Percentiles rank a stretch among this genome's conserved stretches.
phyloP scores from a whole-genome alignment of 2,888 invertebrate species.

The Anthophora plumipes region DNA sequence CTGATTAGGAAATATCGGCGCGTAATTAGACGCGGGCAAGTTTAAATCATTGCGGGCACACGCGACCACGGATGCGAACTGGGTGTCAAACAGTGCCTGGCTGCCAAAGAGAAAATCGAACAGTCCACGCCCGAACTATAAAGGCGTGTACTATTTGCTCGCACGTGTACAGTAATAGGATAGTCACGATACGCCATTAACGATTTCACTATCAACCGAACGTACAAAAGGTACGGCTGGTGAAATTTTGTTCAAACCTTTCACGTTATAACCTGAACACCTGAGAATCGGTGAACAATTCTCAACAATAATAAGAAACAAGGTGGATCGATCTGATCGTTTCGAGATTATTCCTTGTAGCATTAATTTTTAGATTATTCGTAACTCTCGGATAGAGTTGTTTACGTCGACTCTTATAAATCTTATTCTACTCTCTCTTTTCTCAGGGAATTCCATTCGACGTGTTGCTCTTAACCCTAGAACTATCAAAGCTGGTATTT shows the following conservation, averaged over 20 bases:
- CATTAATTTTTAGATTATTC: background rate
- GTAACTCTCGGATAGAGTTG: too few relatives aligned
- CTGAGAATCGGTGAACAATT: background rate
- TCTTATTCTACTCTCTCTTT: constrained; percentile 17
- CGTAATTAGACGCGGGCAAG: constrained; percentile 79
- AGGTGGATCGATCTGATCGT: background rate
- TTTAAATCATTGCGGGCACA: constrained; percentile 71
- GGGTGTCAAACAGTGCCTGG: constrained; percentile 74
- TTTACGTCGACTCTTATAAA: background rate
- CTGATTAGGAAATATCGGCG: constrained; percentile 81
- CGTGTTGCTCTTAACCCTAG: background rate
- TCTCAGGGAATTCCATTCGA: background rate
- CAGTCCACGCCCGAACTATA: constrained; percentile 49
- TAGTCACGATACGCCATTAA: constrained; percentile 41
- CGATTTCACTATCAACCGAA: constrained; percentile 57
- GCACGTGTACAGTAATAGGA: constrained; percentile 25
- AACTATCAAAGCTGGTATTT: too few relatives aligned
- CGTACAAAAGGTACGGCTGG: background rate
- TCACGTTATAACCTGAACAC: background rate
- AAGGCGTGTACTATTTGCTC: constrained; percentile 44
- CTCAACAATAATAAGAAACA: background rate
- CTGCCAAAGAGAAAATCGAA: constrained; percentile 77
- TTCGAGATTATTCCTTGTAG: background rate
- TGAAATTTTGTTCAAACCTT: constrained; percentile 24
- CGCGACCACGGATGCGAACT: constrained; percentile 72